Evolutionary conservation across 2,797 vertebrate species (phyloP).

Genomic region (Amblyopsis hoosieri): DNA sequence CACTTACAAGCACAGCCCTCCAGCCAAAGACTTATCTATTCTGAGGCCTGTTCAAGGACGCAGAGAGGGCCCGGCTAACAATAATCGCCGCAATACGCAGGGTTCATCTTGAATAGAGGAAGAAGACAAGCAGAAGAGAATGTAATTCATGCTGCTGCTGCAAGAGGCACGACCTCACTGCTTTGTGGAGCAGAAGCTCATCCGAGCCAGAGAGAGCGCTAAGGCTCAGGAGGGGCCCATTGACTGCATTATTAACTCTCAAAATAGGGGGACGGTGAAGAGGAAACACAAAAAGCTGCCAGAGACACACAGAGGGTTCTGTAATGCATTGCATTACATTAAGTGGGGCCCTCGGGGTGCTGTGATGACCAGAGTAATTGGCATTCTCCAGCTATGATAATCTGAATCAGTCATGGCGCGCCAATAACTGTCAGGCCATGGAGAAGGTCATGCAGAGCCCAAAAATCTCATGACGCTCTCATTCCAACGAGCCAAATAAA

Average conservation of each 20-base stretch:
- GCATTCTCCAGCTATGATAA: slow-evolving; percentile 75
- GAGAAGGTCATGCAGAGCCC: slow-evolving; percentile 66
- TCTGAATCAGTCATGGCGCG: slow-evolving; percentile 73
- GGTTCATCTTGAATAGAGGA: slow-evolving; percentile 52
- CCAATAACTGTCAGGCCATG: slow-evolving; percentile 62
- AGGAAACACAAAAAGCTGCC: slow-evolving; percentile 60
- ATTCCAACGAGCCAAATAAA: slow-evolving; percentile 33
- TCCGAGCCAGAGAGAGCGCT: slow-evolving; percentile 56
- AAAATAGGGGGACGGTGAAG: slow-evolving; percentile 56
- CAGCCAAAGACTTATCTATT: slow-evolving; percentile 18
- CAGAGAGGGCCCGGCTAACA: slow-evolving; percentile 24
- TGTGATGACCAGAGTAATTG: slow-evolving; percentile 74
- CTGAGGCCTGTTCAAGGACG: slow-evolving; percentile 47
- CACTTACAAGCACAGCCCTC: slow-evolving; percentile 7
- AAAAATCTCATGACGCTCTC: slow-evolving; percentile 36
- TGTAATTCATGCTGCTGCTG: slow-evolving; percentile 55
- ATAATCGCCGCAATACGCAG: slow-evolving; percentile 36
- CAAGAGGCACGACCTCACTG: slow-evolving; percentile 57
- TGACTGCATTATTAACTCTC: slow-evolving; percentile 69
- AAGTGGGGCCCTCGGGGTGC: slow-evolving; percentile 59
- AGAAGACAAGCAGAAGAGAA: slow-evolving; percentile 52
- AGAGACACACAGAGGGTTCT: slow-evolving; percentile 58
- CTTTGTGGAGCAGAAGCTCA: slow-evolving; percentile 68
- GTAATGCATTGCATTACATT: slow-evolving; percentile 66
- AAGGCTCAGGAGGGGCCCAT: slow-evolving; percentile 62